Conservation (phyloP, 2,113 vertebrate species). For the Archilochus colubris region DNA sequence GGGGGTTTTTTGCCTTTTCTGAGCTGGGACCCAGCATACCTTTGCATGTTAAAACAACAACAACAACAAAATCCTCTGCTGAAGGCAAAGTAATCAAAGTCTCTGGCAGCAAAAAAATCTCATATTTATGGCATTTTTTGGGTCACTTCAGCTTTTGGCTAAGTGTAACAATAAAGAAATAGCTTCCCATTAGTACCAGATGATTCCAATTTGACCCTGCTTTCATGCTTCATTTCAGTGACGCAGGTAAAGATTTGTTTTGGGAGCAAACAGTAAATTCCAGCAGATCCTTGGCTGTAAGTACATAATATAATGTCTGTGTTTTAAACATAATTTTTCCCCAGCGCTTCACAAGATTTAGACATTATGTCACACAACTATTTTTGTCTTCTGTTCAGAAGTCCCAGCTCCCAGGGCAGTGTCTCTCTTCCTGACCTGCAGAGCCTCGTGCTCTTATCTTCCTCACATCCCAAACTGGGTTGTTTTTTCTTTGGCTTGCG, state of each 20-base stretch:
- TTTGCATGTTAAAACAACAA: not conserved
- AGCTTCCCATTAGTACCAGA: not conserved
- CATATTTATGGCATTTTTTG: not conserved
- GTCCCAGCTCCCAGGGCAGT: not conserved
- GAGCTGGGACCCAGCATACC: not conserved
- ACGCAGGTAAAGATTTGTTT: slow-evolving; percentile 32
- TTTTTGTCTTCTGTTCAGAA: not conserved
- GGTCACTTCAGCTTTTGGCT: not conserved
- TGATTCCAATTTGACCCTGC: not conserved
- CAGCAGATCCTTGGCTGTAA: not conserved
- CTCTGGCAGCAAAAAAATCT: not conserved
- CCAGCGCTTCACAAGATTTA: not conserved
- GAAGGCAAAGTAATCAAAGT: not conserved
- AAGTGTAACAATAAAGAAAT: not conserved
- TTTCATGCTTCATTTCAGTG: not conserved
- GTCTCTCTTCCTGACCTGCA: not conserved
- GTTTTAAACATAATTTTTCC: not conserved
- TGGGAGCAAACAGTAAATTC: slow-evolving; percentile 23
- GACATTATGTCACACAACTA: not conserved
- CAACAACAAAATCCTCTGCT: not conserved
- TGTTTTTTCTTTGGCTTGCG: not conserved
- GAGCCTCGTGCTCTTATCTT: not conserved
- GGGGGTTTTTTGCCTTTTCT: not conserved
- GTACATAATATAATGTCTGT: not conserved
- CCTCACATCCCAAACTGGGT: not conserved